Evolutionary conservation across 2,113 vertebrate species (phyloP), one percentile per base, ranked within the genome.

Genomic region (Micronycteris hirsuta): DNA sequence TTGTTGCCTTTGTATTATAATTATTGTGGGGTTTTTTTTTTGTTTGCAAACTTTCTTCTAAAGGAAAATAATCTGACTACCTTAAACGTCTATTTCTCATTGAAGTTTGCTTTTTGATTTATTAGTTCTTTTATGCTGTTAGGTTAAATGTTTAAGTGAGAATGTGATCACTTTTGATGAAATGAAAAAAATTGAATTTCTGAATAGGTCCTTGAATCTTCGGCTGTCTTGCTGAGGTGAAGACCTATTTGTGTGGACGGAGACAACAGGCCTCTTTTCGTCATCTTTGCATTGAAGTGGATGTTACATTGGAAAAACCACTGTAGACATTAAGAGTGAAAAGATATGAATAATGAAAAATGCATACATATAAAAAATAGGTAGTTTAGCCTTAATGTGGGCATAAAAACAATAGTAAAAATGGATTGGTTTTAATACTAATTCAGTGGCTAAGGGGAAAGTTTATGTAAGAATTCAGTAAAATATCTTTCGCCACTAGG

Each of bases 401-500:
- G 11, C 19, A 88, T 4, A 92, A 73, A 86, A 84, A 84, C 56
- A 89, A 28, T 89, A 24, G 63, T 26, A 67, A 68, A 88, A 43
- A 93, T 17, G 10, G 56, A 74, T 54, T 92, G 45, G 19, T 86
- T 94, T 90, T 94, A 94, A n/a, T 90, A 67, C 45, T 95, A 22
- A 54, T 86, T 92, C 38, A 61, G 4, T 43, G 41, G 36, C 54
- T 43, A 86, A 74, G 22, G 56, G 31, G 16, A 65, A 68, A n/a
- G 7, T 80, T 89, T 80, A 22, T 89, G 9, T 83, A 70, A 49
- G 65, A 92, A 78, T 86, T 86, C 12, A 86, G 14, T 89, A 73
- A 90, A 92, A 92, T 87, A 52, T 61, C 49, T 78, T 78, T 70
- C 90, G 54, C 93, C 76, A 88, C 65, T 82, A 90, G 95, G 56